A percentile compares a stretch with the other conserved stretches of the same genome.
Conservation (phyloP, 2,797 vertebrate genomes). For the Parotocinclus haroldoi region DNA sequence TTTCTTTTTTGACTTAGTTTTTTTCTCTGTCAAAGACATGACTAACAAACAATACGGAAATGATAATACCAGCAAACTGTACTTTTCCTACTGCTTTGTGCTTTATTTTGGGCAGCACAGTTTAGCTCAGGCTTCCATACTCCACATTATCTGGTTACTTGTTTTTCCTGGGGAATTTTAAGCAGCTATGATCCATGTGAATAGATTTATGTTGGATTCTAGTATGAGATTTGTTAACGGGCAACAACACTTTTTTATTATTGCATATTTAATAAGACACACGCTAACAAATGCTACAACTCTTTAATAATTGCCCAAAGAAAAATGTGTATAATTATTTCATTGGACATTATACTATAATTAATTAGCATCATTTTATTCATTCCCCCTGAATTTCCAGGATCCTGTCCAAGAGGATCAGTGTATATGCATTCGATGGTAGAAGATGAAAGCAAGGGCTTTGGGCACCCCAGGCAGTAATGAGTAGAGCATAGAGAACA, state of each 20-base stretch:
- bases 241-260: slow-evolving; percentile 14
- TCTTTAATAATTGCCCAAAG: slow-evolving; percentile 14
- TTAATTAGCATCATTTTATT: slow-evolving; percentile 41
- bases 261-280: slow-evolving; percentile 17
- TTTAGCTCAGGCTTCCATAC: too few species aligned
- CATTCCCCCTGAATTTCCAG: slow-evolving; percentile 30
- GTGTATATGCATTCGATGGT: slow-evolving; percentile 21
- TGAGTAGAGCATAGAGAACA: slow-evolving; percentile 33
- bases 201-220: too few species aligned
- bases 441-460: slow-evolving; percentile 35
- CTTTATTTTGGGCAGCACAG: too few species aligned
- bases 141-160: too few species aligned
- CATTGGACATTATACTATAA: slow-evolving; percentile 33
- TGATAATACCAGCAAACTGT: too few species aligned
- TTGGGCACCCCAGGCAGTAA: slow-evolving; percentile 42
- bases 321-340: slow-evolving; percentile 36
- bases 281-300: slow-evolving; percentile 6
- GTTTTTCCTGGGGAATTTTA: too few species aligned
- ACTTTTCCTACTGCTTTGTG: too few species aligned
- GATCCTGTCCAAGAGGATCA: slow-evolving; percentile 27
- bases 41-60: too few species aligned
- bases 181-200: too few species aligned
- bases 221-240: too few species aligned
- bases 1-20: slow-evolving; percentile 7
- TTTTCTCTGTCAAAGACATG: too few species aligned